A percentile compares a stretch with the other conserved stretches of the same genome.
These are phyloP conservation scores for Edolisoma coerulescens DNA, from an alignment of 2,113 vertebrate genomes.

Conservation along the genomic window DNA sequence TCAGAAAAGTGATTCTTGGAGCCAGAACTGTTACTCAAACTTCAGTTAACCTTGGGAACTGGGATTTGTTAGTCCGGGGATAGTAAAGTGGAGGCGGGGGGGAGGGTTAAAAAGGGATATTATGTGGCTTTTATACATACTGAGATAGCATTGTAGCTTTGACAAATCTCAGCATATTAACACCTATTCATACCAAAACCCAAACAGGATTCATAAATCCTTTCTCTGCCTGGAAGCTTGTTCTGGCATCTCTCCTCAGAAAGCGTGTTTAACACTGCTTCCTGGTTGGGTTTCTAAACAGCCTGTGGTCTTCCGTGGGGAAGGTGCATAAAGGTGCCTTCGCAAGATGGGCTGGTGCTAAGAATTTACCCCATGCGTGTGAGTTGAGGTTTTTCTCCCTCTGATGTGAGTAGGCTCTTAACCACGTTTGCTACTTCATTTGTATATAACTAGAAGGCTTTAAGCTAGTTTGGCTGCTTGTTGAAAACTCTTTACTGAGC, in stretches of 20 bases:
- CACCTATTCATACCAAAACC: neutral
- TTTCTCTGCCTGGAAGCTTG: neutral
- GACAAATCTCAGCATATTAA: neutral
- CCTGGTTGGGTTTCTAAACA: neutral
- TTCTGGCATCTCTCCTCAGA: neutral
- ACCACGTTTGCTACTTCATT: neutral
- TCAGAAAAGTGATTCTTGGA: neutral
- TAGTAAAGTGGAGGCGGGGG: neutral
- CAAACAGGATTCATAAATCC: neutral
- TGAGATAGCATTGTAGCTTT: neutral
- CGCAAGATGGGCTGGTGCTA: neutral
- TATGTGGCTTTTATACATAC: neutral
- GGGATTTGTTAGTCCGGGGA: neutral
- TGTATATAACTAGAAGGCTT: neutral
- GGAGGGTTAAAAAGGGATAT: neutral
- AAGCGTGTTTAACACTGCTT: accelerated
- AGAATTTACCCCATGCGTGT: accelerated
- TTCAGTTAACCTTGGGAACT: neutral
- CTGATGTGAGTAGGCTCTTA: neutral
- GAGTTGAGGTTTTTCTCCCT: neutral
- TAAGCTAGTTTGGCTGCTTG: neutral
- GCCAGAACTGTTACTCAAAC: neutral
- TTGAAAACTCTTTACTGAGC: neutral
- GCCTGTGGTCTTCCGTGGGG: neutral
- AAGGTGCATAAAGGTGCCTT: neutral